Base-by-base conservation (phyloP, 2,113 vertebrate species). In the Trematomus loennbergii region DNA sequence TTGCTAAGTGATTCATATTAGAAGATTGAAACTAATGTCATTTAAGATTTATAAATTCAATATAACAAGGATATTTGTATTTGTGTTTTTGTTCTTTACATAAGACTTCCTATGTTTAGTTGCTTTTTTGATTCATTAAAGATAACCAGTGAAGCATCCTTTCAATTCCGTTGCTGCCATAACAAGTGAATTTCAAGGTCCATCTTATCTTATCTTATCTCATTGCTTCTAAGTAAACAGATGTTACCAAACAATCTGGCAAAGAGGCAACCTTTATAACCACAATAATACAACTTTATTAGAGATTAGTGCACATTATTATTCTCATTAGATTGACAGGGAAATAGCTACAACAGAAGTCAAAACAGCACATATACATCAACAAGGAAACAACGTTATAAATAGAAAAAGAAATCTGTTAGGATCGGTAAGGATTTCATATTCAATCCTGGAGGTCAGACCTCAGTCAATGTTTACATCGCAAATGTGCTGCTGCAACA, bases 281-380 rank as follows among this genome's bases (percentile, higher is more conserved):
- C 48, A 72, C 78, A 58, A 81, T 79, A 81, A 87, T 79, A 81
- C 84, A 90, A 78, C 70, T 90, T 90, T 87, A 90, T 91, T 89
- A 71, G 75, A 83, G 72, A 74, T 72, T 45, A 87, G 78, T 75
- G 66, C 79, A 85, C 75, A 80, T 82, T 25, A 63, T 77, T 59
- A 72, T 62, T 84, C 50, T 84, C 29, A 46, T 72, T 64, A 66
- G 57, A 79, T 16, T 68, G 75, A 90, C 61, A 62, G 12, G 29
- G 16, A 78, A 75, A 66, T 45, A 61, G 61, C 70, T 72, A 79
- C 70, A 74, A 50, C 60, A 61, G 66, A 66, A 50, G 65, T 63
- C 52, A 72, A 78, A 63, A 84, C 62, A n/a, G 18, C 52, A 83
- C 81, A 89, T 83, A 83, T 48, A 83, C 66, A 87, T 67, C 77